Evolutionary conservation across 2,888 invertebrate species (phyloP).

Genomic region (Agrotis puta): DNA sequence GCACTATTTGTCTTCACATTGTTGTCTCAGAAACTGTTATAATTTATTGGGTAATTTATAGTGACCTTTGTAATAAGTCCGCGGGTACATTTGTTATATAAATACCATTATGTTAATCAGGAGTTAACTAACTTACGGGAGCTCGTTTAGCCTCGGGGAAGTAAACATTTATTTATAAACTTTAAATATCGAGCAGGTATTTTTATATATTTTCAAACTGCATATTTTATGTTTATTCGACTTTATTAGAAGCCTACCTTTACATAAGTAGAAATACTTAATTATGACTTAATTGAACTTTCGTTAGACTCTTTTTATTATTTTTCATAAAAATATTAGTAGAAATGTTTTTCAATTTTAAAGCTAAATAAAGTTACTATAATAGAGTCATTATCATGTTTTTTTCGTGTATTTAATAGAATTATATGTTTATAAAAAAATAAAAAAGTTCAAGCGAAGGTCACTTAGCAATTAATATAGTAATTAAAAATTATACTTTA

Average conservation of each 20-base stretch:
- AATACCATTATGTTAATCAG: slow-evolving; percentile 53
- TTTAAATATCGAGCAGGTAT: slow-evolving; percentile 5
- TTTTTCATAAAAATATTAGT: too few relatives aligned
- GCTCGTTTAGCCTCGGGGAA: slow-evolving; percentile 29
- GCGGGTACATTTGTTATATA: slow-evolving; percentile 41
- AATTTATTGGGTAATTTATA: slow-evolving; percentile 42
- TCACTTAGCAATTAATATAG: slow-evolving; percentile 3
- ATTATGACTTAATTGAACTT: not conserved
- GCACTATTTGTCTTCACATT: slow-evolving; percentile 56
- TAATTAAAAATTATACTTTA: not conserved
- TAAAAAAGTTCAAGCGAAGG: slow-evolving; percentile 4
- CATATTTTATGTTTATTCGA: not conserved
- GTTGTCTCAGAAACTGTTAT: slow-evolving; percentile 32
- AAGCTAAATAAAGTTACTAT: not conserved
- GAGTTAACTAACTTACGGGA: slow-evolving; percentile 20
- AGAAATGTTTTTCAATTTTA: too few relatives aligned
- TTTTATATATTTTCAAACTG: not conserved
- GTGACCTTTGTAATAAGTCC: slow-evolving; percentile 45
- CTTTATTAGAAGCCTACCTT: not conserved
- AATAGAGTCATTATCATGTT: not conserved
- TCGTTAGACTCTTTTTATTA: not conserved
- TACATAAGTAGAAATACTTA: not conserved
- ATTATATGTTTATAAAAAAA: not conserved
- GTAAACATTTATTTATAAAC: slow-evolving; percentile 20
- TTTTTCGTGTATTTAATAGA: not conserved